These are phyloP conservation scores for Muntiacus muntjak DNA, from an alignment of 2,113 vertebrate genomes.

Conservation along the genomic window DNA sequence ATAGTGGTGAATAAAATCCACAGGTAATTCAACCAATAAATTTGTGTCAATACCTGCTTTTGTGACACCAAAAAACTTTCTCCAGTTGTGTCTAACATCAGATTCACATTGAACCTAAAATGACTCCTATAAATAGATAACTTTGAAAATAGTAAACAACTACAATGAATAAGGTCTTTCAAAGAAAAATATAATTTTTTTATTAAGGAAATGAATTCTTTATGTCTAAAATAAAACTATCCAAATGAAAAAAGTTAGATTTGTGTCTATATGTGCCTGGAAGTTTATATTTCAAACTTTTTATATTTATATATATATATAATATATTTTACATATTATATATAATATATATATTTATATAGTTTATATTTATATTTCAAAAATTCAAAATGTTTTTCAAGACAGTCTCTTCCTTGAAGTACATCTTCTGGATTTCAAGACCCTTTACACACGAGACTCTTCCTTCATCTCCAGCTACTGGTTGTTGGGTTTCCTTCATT, in stretches of 20 bases:
- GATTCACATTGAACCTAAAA: neutral
- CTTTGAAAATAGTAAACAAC: neutral
- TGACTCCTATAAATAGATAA: neutral
- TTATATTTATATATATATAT: too few relatives aligned
- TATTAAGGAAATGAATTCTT: neutral
- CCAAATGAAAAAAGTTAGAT: neutral
- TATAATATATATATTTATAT: too few relatives aligned
- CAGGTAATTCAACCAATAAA: neutral
- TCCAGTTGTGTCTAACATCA: neutral
- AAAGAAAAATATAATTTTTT: neutral
- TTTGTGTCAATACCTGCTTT: neutral
- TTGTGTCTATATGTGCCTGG: neutral
- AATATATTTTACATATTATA: too few relatives aligned
- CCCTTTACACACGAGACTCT: accelerated
- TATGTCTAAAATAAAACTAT: neutral
- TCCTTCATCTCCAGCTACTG: accelerated
- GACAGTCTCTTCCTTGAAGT: neutral
- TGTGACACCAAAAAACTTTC: neutral
- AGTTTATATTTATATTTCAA: neutral
- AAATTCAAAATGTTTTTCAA: neutral
- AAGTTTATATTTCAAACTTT: neutral
- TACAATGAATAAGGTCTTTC: neutral
- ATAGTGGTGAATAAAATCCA: neutral
- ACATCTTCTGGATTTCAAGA: neutral
- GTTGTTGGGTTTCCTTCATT: neutral